Evolutionary conservation across 2,113 vertebrate genomes (phyloP).

Genomic region (Notothenia rossii): DNA sequence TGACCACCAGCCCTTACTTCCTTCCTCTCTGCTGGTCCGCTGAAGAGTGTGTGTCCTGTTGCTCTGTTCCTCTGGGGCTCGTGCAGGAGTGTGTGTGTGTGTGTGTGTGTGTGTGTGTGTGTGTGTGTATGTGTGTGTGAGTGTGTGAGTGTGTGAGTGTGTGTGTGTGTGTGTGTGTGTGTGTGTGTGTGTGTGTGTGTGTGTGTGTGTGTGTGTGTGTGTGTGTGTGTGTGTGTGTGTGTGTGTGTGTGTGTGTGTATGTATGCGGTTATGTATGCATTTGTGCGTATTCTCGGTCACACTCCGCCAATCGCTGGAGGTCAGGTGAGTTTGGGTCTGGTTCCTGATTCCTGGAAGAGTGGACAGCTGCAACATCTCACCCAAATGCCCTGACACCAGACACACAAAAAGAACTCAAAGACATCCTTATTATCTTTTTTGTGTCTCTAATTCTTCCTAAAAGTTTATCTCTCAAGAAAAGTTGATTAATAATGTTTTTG

Average conservation of each 20-base stretch:
- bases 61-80: conserved; percentile 61
- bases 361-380: conserved; percentile 78
- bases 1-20: conserved; percentile 80
- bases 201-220: conserved; percentile 16
- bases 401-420: conserved; percentile 18
- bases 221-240: conserved; percentile 19
- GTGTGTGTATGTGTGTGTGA: conserved; percentile 18
- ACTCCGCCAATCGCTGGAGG: conserved; percentile 63
- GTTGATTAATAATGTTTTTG: neutral
- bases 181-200: neutral
- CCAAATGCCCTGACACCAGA: conserved; percentile 50
- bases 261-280: conserved; percentile 20
- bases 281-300: conserved; percentile 64
- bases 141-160: conserved; percentile 18
- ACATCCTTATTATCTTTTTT: conserved; percentile 11
- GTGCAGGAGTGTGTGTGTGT: neutral
- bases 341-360: conserved; percentile 79
- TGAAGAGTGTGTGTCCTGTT: conserved; percentile 79
- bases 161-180: conserved; percentile 19
- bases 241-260: conserved; percentile 19
- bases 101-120: neutral
- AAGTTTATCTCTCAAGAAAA: neutral
- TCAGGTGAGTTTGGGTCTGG: conserved; percentile 77
- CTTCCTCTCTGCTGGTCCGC: conserved; percentile 79
- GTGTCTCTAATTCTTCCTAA: neutral